Base-by-base conservation (phyloP, 1,140 invertebrate genomes). In the Drosophila pallidifrons region DNA sequence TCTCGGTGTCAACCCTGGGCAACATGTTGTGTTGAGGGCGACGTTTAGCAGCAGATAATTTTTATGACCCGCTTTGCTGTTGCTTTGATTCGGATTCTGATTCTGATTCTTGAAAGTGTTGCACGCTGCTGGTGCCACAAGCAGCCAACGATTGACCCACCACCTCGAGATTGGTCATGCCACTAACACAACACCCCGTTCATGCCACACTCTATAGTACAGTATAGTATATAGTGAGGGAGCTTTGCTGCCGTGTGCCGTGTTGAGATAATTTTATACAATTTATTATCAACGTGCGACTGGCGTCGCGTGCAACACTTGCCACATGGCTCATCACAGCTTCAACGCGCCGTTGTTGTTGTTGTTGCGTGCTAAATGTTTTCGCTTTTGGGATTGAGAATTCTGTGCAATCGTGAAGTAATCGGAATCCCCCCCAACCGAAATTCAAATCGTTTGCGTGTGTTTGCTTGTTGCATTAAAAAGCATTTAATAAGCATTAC, bases 401-500 rank as follows among this genome's bases (percentile, higher is more conserved):
- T 68, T 74, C 46, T 77, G 41, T 25, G 67, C 51, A 77, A 58
- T 85, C 71, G 66, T 25, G 20, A 25, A 25, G 46, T 35, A 45
- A 67, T 79, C 57, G 52, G 15, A 57, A 70, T 86, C 77, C 59
- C 70, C 70, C 64, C 20, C 20, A 0, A 25, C 20, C 20, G 3
- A 25, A 54, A 57, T 63, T 64, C 32, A 70, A 75, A 77, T 71
- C 41, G 65, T 64, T 82, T 8, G 85, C 75, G 46, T 74, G 75
- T 47, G 58, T 38, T 35, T 49, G 45, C 52, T 59, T 58, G 52
- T 80, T 77, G 80, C 30, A 78, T 90, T 90, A 80, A 90, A 90
- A 90, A 82, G 79, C 86, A 76, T 90, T 90, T 90, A 90, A 90
- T 90, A 90, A 90, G 86, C 86, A 82, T 90, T 90, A 43, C 41